A percentile compares a stretch with the other conserved stretches of the same genome.
Evolutionary conservation across 2,797 vertebrate genomes (phyloP).

Genomic region (Pipistrellus pygmaeus): DNA sequence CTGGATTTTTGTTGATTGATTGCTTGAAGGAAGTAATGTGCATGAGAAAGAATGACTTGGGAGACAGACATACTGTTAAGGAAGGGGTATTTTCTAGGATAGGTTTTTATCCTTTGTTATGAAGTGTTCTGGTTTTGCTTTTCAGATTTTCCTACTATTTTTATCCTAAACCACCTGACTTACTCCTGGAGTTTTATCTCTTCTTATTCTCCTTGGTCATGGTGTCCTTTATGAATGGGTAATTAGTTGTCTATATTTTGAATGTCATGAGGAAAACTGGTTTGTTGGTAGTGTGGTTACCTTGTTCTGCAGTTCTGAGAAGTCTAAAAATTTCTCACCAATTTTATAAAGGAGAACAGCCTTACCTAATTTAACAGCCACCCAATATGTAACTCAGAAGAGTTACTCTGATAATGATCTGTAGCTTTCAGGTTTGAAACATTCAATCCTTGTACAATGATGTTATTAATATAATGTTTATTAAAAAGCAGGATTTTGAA

Average conservation of each 20-base stretch:
- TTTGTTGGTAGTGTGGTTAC: not conserved
- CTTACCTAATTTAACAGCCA: not conserved
- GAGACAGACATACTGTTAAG: not conserved
- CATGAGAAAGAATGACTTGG: not conserved
- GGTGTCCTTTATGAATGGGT: not conserved
- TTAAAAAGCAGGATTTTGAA: not conserved
- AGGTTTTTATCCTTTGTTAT: slow-evolving; percentile 38
- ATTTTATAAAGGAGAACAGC: not conserved
- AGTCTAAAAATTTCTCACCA: not conserved
- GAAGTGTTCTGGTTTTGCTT: not conserved
- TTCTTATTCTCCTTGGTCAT: slow-evolving; percentile 13
- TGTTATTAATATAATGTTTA: not conserved
- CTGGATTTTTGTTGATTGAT: not conserved
- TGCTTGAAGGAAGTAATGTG: not conserved
- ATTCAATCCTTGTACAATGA: slow-evolving; percentile 1
- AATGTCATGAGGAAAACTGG: slow-evolving; percentile 1
- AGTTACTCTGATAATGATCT: slow-evolving; percentile 32
- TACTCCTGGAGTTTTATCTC: slow-evolving; percentile 11
- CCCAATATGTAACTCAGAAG: not conserved
- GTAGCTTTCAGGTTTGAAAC: slow-evolving; percentile 41
- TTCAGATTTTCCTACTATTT: slow-evolving; percentile 6
- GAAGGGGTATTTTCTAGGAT: not conserved
- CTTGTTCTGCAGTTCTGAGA: slow-evolving; percentile 41
- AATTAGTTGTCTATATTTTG: slow-evolving; percentile 40
- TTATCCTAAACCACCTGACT: not conserved